Conservation (phyloP, 2,888 invertebrate genomes). For the Macrophya alboannulata region DNA sequence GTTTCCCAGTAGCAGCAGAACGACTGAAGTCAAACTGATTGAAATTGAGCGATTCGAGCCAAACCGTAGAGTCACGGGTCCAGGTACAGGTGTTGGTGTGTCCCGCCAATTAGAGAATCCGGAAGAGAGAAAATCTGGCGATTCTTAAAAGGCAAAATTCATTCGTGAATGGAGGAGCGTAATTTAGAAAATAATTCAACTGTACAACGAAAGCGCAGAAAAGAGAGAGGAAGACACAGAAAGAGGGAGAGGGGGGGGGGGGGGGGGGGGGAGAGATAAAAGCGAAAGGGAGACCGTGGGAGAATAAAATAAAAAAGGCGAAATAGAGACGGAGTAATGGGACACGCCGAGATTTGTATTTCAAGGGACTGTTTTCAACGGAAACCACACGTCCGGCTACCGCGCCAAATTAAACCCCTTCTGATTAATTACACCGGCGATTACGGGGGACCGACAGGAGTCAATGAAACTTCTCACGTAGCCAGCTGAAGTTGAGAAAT, state of each 20-base stretch:
- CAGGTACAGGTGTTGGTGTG: not conserved
- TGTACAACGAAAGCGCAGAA: not conserved
- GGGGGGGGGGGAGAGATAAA: not conserved
- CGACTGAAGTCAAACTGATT: constrained; percentile 53
- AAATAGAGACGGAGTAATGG: constrained; percentile 54
- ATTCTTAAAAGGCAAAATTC: constrained; percentile 2
- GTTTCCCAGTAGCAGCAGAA: not conserved
- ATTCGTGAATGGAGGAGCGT: not conserved
- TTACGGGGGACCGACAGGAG: constrained; percentile 60
- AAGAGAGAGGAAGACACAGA: not conserved
- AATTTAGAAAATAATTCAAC: not conserved
- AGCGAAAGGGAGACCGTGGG: not conserved
- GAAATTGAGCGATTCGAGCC: constrained; percentile 55
- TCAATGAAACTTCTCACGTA: constrained; percentile 57
- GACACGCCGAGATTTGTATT: constrained; percentile 42
- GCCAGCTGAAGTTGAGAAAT: constrained; percentile 49
- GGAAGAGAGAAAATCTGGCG: not conserved
- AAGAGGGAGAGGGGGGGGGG: not conserved
- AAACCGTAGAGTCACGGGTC: not conserved
- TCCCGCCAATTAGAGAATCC: constrained; percentile 23
- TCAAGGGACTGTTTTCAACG: not conserved
- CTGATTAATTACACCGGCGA: constrained; percentile 62
- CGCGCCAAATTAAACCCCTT: constrained; percentile 58
- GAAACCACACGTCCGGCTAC: constrained; percentile 41
- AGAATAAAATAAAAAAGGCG: constrained; percentile 50